Percentiles rank a stretch among this genome's conserved stretches.
phyloP scores from a whole-genome alignment of 1,140 invertebrate genomes.

The Trichogramma pretiosum region DNA sequence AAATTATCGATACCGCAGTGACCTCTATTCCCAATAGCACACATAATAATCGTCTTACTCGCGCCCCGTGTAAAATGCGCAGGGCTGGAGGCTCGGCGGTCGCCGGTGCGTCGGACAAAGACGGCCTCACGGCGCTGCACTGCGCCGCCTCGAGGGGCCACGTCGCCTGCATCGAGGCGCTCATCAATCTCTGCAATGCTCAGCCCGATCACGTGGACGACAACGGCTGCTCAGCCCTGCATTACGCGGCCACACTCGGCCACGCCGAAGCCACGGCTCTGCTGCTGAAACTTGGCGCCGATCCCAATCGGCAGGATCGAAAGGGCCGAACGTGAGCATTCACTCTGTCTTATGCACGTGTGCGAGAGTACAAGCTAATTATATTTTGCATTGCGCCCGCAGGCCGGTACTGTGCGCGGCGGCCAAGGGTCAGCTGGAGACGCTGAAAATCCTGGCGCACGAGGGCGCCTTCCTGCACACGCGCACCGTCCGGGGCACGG shows the following conservation, averaged over 20 bases:
- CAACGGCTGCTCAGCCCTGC: slow-evolving; percentile 89
- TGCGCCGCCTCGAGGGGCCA: slow-evolving; percentile 94
- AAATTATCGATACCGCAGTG: too few relatives aligned
- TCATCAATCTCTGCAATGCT: slow-evolving; percentile 81
- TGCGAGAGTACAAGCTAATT: too few relatives aligned
- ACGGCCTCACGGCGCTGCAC: slow-evolving; percentile 81
- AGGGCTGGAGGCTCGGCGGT: slow-evolving; percentile 40
- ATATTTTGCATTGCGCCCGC: slow-evolving; percentile 3
- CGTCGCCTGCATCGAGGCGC: slow-evolving; percentile 80
- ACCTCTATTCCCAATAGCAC: too few relatives aligned
- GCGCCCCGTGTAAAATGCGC: too few relatives aligned
- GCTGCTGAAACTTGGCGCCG: slow-evolving; percentile 77
- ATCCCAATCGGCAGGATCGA: slow-evolving; percentile 84
- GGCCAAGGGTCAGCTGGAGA: slow-evolving; percentile 88
- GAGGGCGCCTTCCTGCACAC: slow-evolving; percentile 85
- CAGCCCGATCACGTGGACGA: slow-evolving; percentile 74
- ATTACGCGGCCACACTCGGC: slow-evolving; percentile 91
- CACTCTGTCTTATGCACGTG: too few relatives aligned
- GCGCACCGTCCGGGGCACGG: slow-evolving; percentile 61
- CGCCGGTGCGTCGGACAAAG: slow-evolving; percentile 49
- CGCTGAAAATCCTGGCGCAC: slow-evolving; percentile 65
- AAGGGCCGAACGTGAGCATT: slow-evolving; percentile 73
- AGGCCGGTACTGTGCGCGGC: slow-evolving; percentile 81
- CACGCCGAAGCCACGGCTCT: slow-evolving; percentile 89
- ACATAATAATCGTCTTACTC: too few relatives aligned